Conservation (phyloP, 2,113 vertebrate genomes). For the Hiodon alosoides region DNA sequence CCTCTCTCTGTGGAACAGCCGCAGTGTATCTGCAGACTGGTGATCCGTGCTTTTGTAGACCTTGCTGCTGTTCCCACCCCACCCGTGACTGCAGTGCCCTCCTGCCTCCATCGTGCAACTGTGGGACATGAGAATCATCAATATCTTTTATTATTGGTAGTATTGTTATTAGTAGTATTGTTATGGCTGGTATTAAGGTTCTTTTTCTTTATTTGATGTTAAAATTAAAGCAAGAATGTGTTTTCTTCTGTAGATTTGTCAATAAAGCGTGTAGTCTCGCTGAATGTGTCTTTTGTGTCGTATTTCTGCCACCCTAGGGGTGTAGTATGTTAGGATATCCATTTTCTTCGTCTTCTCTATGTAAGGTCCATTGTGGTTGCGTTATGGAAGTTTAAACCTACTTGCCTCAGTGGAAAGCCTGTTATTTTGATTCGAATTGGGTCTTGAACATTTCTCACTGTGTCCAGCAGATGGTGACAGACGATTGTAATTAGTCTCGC, state of each 20-base stretch:
- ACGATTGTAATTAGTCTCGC: background rate
- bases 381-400: too few species aligned
- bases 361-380: too few species aligned
- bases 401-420: too few species aligned
- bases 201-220: constrained; percentile 25
- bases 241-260: constrained; percentile 50
- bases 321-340: too few species aligned
- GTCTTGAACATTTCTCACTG: background rate
- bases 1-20: background rate
- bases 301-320: background rate
- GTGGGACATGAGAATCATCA: constrained; percentile 17
- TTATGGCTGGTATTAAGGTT: constrained; percentile 27
- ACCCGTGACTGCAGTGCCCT: background rate
- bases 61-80: background rate
- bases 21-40: background rate
- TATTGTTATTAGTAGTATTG: constrained; percentile 37
- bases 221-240: constrained; percentile 22
- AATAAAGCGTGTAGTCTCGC: constrained; percentile 52
- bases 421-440: too few species aligned
- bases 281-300: constrained; percentile 17
- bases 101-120: constrained; percentile 18
- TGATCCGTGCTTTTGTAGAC: background rate
- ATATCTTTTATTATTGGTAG: constrained; percentile 36
- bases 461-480: constrained; percentile 11
- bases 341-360: too few species aligned